Evolutionary conservation across 2,113 vertebrate genomes (phyloP), one percentile per base, ranked within the genome.

Genomic region (Poeciliopsis retropinna): DNA sequence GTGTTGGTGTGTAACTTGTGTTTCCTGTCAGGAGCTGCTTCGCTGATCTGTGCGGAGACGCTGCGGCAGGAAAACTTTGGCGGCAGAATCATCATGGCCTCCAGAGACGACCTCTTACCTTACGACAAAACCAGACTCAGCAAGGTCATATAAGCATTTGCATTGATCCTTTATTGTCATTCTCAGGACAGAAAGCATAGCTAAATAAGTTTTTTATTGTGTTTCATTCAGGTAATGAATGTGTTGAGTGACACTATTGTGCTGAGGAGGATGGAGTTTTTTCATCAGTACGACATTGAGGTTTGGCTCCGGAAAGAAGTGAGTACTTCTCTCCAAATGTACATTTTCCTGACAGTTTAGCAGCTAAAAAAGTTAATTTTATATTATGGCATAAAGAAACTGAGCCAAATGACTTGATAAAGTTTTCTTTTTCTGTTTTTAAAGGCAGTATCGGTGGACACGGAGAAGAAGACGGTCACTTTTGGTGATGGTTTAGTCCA

Each of bases 91-190:
- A 87, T 97, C 83, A 90, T 97, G 93, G 95, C 91, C 72, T 93
- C 93, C 71, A 94, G 54, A 7, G 96, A 97, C 22, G 86, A 88
- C 0, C 93, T 96, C 0, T 77, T 93, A 6, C 96, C 96, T 0
- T 96, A 96, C 0, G 96, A 97, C 93, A 95, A 94, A 76, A 85
- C 96, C 41, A 91, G 95, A 37, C 94, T 97, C 41, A 97, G 93
- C 92, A 96, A 97, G 96, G 96, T 97, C 3, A 41, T 0, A 77
- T 72, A 28, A 13, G 37, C 29, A 47, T 17, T 6, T 6, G 4
- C 4, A 44, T 44, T 44, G 41, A 51, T n/a, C 11, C 60, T 32
- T 39, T 13, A 28, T 64, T 60, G 41, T 34, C 22, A 1, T 61
- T 37, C 7, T 62, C 25, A 30, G 5, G 19, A 6, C 6, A 3